Conservation (phyloP, 2,888 invertebrate genomes). For the Limnephilus lunatus region DNA sequence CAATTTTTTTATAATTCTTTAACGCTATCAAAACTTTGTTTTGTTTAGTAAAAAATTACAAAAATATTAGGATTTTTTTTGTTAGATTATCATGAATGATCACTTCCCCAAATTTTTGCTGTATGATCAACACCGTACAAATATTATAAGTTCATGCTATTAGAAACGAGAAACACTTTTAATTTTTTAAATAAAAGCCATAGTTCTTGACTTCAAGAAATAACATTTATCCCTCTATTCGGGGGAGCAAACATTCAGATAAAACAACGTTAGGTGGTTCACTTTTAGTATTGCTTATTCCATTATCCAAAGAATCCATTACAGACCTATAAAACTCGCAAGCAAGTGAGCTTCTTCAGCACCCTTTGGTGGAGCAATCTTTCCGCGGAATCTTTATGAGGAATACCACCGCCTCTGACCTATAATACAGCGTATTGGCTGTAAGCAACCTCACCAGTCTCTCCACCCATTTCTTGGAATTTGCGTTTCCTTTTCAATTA, state of each 20-base stretch:
- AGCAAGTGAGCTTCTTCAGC: background rate
- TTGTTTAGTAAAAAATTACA: no score
- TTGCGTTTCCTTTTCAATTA: background rate
- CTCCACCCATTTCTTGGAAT: background rate
- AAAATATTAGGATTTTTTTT: no score
- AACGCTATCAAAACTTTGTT: no score
- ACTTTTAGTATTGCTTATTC: background rate
- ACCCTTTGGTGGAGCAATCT: background rate
- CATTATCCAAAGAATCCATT: background rate
- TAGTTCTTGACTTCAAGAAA: background rate
- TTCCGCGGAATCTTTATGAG: conserved; percentile 7
- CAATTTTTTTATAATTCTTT: no score
- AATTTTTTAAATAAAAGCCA: background rate
- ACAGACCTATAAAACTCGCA: background rate
- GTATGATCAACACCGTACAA: no score
- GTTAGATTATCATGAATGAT: no score
- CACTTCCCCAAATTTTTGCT: no score
- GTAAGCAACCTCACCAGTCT: background rate
- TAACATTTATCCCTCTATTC: background rate
- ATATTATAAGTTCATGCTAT: no score
- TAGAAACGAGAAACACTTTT: background rate
- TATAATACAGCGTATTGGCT: background rate
- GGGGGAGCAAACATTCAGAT: background rate
- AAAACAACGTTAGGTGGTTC: background rate
- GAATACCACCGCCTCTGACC: background rate